Base-by-base conservation (phyloP, 2,888 invertebrate species). In the Drosophila paracracens region DNA sequence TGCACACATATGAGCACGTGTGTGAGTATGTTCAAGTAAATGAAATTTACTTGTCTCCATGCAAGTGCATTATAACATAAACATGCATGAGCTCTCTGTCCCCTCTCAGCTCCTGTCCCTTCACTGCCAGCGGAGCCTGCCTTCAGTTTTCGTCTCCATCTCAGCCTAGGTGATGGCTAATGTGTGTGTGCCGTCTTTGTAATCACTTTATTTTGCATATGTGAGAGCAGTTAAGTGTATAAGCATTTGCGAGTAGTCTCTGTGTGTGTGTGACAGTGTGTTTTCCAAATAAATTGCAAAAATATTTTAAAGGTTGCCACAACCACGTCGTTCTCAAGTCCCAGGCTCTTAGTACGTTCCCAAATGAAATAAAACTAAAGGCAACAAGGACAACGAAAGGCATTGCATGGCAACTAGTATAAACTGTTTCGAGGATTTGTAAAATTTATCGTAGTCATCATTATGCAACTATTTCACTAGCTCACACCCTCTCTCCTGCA, bases 141-240 rank as follows among this genome's bases (percentile, higher is more conserved):
- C 56, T 38, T 27, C 54, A 46, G 50, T 52, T 50, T 46, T 35
- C 25, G 46, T 31, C 18, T 21, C 38, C 60, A 60, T 25, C 60
- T 29, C 59, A 70, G 61, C n/a, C 48, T 40, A 61, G 71, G 27
- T 31, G 35, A 27, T 50, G 64, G 54, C 56, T 33, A 35, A 63
- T 70, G 40, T 21, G 53, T 54, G 64, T 63, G 69, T 75, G 68
- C 64, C 64, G 70, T 67, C 62, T 70, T 75, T 83, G 83, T 89
- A 89, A 89, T 89, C 83, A 83, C 89, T 83, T 83, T 87, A 83
- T 86, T 83, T 89, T 83, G 89, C 84, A 83, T 83, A 89, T 89
- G 82, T 75, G 87, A 83, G 68, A 60, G 60, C 64, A 73, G 87
- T 59, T 81, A 83, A 83, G 84, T 81, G 86, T 76, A 73, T 67